Evolutionary conservation across 2,113 vertebrate species (phyloP).

Genomic region (Amazona vittata): DNA sequence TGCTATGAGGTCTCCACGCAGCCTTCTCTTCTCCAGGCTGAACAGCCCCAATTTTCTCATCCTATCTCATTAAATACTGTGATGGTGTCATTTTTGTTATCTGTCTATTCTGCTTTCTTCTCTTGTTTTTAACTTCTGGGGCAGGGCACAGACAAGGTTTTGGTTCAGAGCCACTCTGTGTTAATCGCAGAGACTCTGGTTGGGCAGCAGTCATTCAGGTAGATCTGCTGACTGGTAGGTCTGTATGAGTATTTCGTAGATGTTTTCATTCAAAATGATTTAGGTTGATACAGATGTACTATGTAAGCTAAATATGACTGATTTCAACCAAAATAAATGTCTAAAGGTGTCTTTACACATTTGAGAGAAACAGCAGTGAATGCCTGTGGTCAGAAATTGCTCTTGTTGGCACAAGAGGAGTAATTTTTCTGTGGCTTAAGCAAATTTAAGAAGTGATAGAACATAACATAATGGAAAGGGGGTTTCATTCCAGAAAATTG

Average conservation of each 20-base stretch:
- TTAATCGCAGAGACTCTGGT: neutral
- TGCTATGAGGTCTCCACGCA: too few relatives aligned
- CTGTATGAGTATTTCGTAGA: neutral
- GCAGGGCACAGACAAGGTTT: neutral
- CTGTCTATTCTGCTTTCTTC: neutral
- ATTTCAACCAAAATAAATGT: neutral
- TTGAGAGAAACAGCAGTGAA: neutral
- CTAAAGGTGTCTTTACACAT: neutral
- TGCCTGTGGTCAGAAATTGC: neutral
- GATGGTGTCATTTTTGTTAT: neutral
- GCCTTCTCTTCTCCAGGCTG: too few relatives aligned
- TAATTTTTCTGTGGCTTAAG: neutral
- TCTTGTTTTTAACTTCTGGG: neutral
- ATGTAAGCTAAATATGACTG: neutral
- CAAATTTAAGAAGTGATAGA: neutral
- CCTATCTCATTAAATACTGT: neutral
- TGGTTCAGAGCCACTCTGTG: neutral
- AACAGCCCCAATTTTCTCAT: too few relatives aligned
- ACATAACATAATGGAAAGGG: neutral
- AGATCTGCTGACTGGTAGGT: neutral
- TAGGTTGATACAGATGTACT: neutral
- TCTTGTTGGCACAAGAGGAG: neutral
- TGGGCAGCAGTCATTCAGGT: neutral
- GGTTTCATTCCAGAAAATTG: neutral
- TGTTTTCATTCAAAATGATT: neutral